Evolutionary conservation across 2,797 vertebrate species (phyloP).

Genomic region (Arrhamphus sclerolepis): DNA sequence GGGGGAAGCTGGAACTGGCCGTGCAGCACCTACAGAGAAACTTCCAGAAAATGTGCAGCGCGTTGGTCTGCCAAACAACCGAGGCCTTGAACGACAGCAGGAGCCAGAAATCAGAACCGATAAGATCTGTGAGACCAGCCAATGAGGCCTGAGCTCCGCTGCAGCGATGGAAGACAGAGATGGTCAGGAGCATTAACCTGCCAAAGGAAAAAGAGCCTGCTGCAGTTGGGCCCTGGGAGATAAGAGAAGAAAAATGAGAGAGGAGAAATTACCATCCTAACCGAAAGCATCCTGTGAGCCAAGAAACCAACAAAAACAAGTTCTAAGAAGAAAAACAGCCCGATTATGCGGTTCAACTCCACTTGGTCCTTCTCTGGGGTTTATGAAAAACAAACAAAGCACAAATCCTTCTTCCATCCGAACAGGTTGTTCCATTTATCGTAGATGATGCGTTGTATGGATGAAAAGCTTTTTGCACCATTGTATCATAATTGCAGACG

Average conservation of each 20-base stretch:
- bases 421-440: background rate
- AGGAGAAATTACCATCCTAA: constrained; percentile 33
- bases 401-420: background rate
- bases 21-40: constrained; percentile 10
- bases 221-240: constrained; percentile 28
- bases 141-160: constrained; percentile 42
- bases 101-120: constrained; percentile 39
- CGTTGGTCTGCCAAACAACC: constrained; percentile 45
- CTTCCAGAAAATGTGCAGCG: constrained; percentile 21
- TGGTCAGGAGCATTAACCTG: constrained; percentile 53
- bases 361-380: constrained; percentile 4
- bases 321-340: background rate
- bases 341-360: constrained; percentile 4
- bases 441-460: background rate
- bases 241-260: constrained; percentile 50
- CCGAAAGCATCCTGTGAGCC: constrained; percentile 23
- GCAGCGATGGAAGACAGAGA: constrained; percentile 47
- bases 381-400: constrained; percentile 15
- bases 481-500: background rate
- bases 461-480: background rate
- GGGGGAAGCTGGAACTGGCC: too few species aligned
- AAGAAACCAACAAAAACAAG: constrained; percentile 7
- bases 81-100: constrained; percentile 46
- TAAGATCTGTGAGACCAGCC: constrained; percentile 44
- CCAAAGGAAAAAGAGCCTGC: constrained; percentile 34